Base-by-base conservation (phyloP, 2,888 invertebrate genomes). In the Drosophila robusta region DNA sequence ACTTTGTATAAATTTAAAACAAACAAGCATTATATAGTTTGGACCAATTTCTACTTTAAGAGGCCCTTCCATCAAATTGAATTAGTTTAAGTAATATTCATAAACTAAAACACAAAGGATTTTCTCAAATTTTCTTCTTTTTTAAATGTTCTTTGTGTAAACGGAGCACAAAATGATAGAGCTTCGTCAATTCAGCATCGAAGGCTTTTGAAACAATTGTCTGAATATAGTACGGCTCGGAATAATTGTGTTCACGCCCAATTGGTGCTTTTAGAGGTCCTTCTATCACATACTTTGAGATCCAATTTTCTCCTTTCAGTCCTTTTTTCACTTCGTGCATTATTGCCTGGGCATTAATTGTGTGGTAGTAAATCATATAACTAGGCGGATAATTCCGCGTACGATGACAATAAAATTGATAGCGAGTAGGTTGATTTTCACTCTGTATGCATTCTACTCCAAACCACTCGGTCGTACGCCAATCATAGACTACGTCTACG, bases 251-350 rank as follows among this genome's bases (percentile, higher is more conserved):
- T 22, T 24, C 22, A 9, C 22, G 9, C 7, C 29, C 11, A 1
- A 16, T 29, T 16, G 2, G 3, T n/a, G n/a, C 18, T 18, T 47
- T 47, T 0, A 47, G 34, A 1, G 51, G 58, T 5, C 12, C 14
- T 11, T 34, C 22, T 2, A 60, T 0, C 16, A n/a, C 42, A 18
- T 36, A 26, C 11, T 60, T 54, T 24, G 58, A 42, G 34, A 60
- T n/a, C 55, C 55, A 60, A 18, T 26, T 34, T 26, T 60, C 55
- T 1, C n/a, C 2, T 1, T 32, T 60, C 2, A 60, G 18, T 12
- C 8, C 4, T n/a, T n/a, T 52, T 8, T 54, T 16, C 0, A 58
- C 34, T 9, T 44, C 42, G n/a, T 26, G 34, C 41, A 58, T 52
- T 16, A 34, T 3, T 7, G 12, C 4, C 3, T 29, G 24, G 4